Evolutionary conservation across 2,888 invertebrate species (phyloP), one percentile per base, ranked within the genome.

Genomic region (Laothoe populi): DNA sequence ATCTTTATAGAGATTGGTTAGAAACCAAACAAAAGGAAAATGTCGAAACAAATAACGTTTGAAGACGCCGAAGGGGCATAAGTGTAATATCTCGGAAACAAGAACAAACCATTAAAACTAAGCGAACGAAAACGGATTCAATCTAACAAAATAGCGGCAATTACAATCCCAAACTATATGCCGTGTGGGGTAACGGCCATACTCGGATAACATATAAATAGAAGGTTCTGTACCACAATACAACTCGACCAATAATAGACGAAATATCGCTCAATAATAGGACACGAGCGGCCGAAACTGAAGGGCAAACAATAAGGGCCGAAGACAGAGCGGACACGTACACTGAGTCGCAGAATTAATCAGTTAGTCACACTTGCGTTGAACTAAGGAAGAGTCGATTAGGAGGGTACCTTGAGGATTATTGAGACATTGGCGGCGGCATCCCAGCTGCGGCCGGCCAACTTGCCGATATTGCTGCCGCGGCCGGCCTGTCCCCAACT

Each of bases 331-430:
- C 76, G 75, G 78, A 85, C 88, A 92, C 91, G 91, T 90, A 86
- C 87, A 77, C 64, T 68, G 74, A 85, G 81, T 82, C 80, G 81
- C 83, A 83, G 91, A 86, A 92, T 92, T 91, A 92, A 92, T 92
- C 92, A 92, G 92, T 91, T 90, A 90, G 89, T 86, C 91, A 85
- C 92, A 92, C 92, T 92, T 92, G 92, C 82, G 90, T 81, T 86
- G 84, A 83, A 88, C 79, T 84, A 83, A 87, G 89, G 90, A 89
- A 84, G 89, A 92, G 88, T 90, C 91, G 92, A 92, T 92, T 92
- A 91, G 90, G 86, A 86, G 86, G 89, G 88, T 83, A 89, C 89
- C 91, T 91, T 87, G 84, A 84, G 84, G 86, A 89, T 91, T 92
- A 92, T 92, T 92, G 92, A 92, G 92, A 91, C 92, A 88, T 92